A percentile compares a stretch with the other conserved stretches of the same genome.
Evolutionary conservation across 1,140 invertebrate genomes (phyloP).

Genomic region (Armadillidium nasatum): DNA sequence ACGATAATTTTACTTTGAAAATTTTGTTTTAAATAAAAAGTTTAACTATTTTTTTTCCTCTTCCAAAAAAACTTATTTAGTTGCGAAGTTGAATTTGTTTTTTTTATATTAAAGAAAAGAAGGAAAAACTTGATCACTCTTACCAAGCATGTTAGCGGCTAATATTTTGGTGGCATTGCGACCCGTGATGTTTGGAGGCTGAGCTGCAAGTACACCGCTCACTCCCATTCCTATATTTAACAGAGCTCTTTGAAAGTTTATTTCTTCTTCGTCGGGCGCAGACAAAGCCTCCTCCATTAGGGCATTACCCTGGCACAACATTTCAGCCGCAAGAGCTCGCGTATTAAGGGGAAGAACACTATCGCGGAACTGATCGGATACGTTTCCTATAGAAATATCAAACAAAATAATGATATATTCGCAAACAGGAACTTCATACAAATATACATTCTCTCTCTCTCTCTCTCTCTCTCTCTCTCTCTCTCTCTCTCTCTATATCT

Average conservation of each 20-base stretch:
- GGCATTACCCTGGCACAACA: neutral
- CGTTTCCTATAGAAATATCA: neutral
- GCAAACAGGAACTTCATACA: no score
- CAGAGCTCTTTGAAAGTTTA: neutral
- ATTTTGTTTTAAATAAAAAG: no score
- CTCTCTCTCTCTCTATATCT: no score
- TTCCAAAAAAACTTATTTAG: no score
- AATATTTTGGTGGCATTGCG: conserved; percentile 16
- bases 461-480: no score
- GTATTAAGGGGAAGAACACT: conserved; percentile 14
- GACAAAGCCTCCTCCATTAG: conserved; percentile 1
- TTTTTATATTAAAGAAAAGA: neutral
- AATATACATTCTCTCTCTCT: no score
- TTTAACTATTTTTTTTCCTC: no score
- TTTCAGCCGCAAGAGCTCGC: neutral
- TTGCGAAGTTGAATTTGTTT: no score
- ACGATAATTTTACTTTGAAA: no score
- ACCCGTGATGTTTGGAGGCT: conserved; percentile 18
- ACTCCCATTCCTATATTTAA: conserved; percentile 12
- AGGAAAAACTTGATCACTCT: neutral
- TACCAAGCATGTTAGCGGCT: conserved; percentile 22
- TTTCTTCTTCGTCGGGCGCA: neutral
- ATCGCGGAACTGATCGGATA: neutral
- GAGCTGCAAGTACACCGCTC: conserved; percentile 13
- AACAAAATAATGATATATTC: no score